Conservation (phyloP, 2,888 invertebrate species). For the Mythimna vitellina region DNA sequence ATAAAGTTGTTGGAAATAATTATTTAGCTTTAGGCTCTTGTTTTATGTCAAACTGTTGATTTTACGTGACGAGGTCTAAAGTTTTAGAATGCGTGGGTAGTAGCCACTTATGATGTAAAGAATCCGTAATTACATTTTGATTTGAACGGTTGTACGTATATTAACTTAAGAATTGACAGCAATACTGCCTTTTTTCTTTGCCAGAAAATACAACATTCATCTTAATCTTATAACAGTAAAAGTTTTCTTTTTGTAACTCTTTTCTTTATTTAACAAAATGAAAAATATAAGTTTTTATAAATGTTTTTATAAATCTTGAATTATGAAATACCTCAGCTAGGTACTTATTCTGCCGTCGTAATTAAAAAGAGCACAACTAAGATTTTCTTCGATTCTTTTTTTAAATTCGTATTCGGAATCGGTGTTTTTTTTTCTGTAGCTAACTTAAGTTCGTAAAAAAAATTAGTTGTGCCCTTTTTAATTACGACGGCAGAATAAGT, state of each 20-base stretch:
- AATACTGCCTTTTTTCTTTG: background rate
- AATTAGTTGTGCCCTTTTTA: no score
- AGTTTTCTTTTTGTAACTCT: background rate
- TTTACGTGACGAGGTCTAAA: slow-evolving; percentile 10
- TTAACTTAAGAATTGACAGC: background rate
- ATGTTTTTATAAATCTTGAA: background rate
- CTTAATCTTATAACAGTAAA: background rate
- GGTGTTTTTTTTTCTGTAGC: no score
- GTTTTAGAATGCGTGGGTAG: slow-evolving; percentile 15
- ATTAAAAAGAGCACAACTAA: no score
- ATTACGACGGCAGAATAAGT: no score
- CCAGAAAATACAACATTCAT: background rate
- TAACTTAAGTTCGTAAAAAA: no score
- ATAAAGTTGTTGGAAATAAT: slow-evolving; percentile 29
- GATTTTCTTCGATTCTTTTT: no score
- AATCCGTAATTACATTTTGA: slow-evolving; percentile 24
- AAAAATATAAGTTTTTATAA: background rate
- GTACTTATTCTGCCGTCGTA: no score
- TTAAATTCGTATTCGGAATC: no score
- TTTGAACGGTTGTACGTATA: slow-evolving; percentile 18
- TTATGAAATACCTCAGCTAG: background rate
- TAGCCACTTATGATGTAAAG: slow-evolving; percentile 11
- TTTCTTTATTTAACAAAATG: background rate
- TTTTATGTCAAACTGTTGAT: slow-evolving; percentile 24
- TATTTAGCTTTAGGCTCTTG: slow-evolving; percentile 31